Conservation (phyloP, 2,888 invertebrate genomes). For the Dexiosoma caninum region DNA sequence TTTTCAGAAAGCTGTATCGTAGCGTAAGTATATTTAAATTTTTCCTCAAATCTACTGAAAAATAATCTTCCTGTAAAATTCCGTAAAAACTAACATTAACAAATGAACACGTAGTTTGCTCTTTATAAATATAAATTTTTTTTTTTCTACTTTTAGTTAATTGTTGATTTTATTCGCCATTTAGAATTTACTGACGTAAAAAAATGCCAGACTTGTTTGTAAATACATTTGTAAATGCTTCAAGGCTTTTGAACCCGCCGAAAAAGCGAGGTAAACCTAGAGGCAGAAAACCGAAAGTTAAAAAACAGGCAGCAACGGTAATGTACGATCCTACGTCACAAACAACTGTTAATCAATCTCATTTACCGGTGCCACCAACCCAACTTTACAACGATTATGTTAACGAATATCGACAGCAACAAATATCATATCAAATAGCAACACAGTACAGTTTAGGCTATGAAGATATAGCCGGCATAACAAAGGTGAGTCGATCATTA, state of each 20-base stretch:
- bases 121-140: neutral
- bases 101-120: neutral
- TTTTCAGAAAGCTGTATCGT: too few relatives aligned
- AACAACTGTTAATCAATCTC: conserved; percentile 27
- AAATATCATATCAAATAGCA: conserved; percentile 48
- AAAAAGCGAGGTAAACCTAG: conserved; percentile 61
- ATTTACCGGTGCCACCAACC: conserved; percentile 25
- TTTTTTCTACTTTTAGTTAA: conserved; percentile 48
- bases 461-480: conserved; percentile 56
- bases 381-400: conserved; percentile 63
- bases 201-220: conserved; percentile 62
- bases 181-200: conserved; percentile 33
- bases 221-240: conserved; percentile 60
- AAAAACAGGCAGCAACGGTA: conserved; percentile 41
- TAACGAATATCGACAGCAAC: conserved; percentile 60
- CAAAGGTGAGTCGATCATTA: conserved; percentile 46
- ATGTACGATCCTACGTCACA: conserved; percentile 53
- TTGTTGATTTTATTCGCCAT: conserved; percentile 32
- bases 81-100: neutral
- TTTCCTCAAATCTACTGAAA: too few relatives aligned
- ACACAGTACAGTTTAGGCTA: conserved; percentile 54
- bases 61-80: too few relatives aligned
- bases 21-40: too few relatives aligned
- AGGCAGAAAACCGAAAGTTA: conserved; percentile 59
- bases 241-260: conserved; percentile 59